Evolutionary conservation across 2,888 invertebrate genomes (phyloP).

Genomic region (Dynastes grantii): DNA sequence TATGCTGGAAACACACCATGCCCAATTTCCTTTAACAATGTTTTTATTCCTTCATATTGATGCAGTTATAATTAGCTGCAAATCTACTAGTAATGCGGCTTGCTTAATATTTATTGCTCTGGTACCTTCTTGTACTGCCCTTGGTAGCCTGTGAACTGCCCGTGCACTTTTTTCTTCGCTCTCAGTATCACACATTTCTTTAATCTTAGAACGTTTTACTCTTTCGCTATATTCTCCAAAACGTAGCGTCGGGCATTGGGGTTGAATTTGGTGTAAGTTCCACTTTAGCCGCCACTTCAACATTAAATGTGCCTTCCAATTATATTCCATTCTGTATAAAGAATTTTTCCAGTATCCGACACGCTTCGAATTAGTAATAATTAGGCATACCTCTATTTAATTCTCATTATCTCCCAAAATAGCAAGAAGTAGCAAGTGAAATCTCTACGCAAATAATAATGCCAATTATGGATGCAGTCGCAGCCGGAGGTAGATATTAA

Average conservation of each 20-base stretch:
- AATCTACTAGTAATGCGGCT: not conserved
- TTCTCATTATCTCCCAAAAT: not conserved
- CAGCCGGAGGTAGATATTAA: too few relatives aligned
- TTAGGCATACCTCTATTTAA: not conserved
- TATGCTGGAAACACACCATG: not conserved
- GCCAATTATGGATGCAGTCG: too few relatives aligned
- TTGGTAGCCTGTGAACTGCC: not conserved
- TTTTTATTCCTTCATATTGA: constrained; percentile 6
- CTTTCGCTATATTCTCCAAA: not conserved
- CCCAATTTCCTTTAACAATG: constrained; percentile 9
- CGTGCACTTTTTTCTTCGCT: constrained; percentile 12
- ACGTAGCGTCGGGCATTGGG: not conserved
- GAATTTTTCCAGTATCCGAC: not conserved
- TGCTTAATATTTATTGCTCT: not conserved
- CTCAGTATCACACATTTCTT: constrained; percentile 23
- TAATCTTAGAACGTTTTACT: constrained; percentile 19
- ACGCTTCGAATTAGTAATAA: not conserved
- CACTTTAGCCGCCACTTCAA: not conserved
- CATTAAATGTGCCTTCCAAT: not conserved
- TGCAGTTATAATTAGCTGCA: not conserved
- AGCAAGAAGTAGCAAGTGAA: too few relatives aligned
- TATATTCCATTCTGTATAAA: not conserved
- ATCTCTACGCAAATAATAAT: too few relatives aligned
- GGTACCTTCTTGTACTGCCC: not conserved
- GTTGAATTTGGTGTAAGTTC: not conserved